Base-by-base conservation (phyloP, 1,140 invertebrate genomes). In the Philopotamus ludificatus region DNA sequence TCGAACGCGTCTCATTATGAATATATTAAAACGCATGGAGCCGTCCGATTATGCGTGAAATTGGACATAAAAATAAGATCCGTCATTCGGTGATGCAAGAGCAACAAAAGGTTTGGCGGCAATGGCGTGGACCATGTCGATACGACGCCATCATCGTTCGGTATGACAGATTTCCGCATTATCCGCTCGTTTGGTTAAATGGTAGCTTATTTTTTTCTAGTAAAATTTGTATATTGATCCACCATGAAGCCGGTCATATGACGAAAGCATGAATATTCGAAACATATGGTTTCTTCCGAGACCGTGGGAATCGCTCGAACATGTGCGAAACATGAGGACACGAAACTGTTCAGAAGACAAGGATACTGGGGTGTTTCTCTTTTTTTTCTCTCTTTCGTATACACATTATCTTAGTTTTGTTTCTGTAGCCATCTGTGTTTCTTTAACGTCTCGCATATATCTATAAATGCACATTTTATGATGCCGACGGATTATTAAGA, bases 271-370 rank as follows among this genome's bases (percentile, higher is more conserved):
- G 25, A 4, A 60, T 3, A 28, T 2, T 21, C 20, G 55, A 44
- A 21, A 23, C 57, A 60, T 60, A 60, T 60, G 57, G 57, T 60
- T 45, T 60, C 42, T 47, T 12, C 1, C 21, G 18, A 28, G 8
- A n/a, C n/a, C 57, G 57, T 60, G 57, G 57, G 57, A 60, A 60
- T 9, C 10, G 39, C 23, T 25, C 8, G 7, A 47, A 49, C 57
- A 60, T 60, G 57, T 60, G 57, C 57, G 23, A 60, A 60, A 60
- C 57, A 60, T 25, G 28, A 4, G 12, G 22, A 21, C 47, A 18
- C 20, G 47, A 49, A 18, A 49, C 41, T 49, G 16, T 10, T 57
- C 20, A 15, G 4, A 34, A 34, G 12, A 34, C 28, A 34, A 7
- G 28, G 28, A 34, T 34, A 34, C 28, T 4, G 28, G 28, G 28